Base-by-base conservation (phyloP, 53 echinoderm and acorn worm genomes). In the Henricia sp. region DNA sequence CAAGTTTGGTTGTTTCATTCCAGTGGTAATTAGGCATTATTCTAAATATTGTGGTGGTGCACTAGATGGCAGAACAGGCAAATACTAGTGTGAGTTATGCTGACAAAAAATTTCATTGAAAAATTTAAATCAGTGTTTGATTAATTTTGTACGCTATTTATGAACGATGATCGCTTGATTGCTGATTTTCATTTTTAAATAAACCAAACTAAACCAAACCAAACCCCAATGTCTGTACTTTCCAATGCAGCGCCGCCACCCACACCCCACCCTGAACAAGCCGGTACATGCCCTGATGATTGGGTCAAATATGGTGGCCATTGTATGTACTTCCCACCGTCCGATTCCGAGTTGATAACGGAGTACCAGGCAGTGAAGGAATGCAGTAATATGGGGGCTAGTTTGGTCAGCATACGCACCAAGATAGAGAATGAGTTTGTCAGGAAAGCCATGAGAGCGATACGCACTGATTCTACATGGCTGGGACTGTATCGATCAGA, bases 251-350 rank as follows among this genome's bases (percentile, higher is more conserved):
- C 67, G n/a, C 34, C 84, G 2, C 66, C n/a, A 27, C 96, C 96
- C 21, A 96, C 96, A 19, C 74, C 70, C 24, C 96, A 86, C 28
- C 96, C 96, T 30, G 89, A 93, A 25, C 44, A 64, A 13, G 89
- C 89, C 8, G 96, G 96, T 28, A 59, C 68, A 36, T 96, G 96
- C 43, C 89, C 91, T 8, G 53, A 40, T 0, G 89, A 66, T 41
- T 96, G 96, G 96, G 53, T 76, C 16, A 32, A 91, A 1, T 95
- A 83, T 42, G 86, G 90, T 3, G 74, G 90, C 35, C 63, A 82
- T 68, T 96, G 96, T 68, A 89, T 92, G 86, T 65, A 58, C 51
- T 87, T 82, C 24, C 84, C 67, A 12, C 55, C 59, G 4, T 17
- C 52, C 19, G 67, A 39, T 9, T 52, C 68, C 19, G 62, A 91